These are phyloP conservation scores for Sympetrum striolatum DNA, from an alignment of 2,888 invertebrate species.

Conservation along the genomic window DNA sequence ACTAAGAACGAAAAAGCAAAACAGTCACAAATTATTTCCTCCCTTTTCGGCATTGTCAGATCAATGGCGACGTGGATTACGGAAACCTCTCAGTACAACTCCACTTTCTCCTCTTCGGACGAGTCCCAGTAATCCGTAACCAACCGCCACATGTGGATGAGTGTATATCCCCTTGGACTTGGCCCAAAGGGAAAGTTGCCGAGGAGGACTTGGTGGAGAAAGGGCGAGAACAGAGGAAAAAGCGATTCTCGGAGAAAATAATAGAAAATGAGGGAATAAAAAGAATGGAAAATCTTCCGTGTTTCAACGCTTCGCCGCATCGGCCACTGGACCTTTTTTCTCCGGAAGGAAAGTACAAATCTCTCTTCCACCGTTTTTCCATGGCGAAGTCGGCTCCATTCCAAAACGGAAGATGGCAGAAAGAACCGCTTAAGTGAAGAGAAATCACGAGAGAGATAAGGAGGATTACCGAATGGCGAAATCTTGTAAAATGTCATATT, in stretches of 20 bases:
- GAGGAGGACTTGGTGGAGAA: neutral
- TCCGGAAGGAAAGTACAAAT: constrained; percentile 7
- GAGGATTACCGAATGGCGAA: neutral
- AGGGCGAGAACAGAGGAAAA: neutral
- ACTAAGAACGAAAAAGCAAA: too few species aligned
- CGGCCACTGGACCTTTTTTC: neutral
- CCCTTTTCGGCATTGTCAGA: too few species aligned
- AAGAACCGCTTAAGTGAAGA: neutral
- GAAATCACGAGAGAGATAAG: neutral
- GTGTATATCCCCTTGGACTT: neutral
- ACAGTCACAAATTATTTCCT: too few species aligned
- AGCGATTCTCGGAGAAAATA: neutral
- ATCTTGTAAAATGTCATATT: neutral
- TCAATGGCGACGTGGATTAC: neutral
- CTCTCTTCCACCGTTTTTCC: constrained; percentile 24
- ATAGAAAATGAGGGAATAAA: neutral
- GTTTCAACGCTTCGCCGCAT: neutral
- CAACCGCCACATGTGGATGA: neutral
- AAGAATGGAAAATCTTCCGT: neutral
- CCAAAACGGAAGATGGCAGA: constrained; percentile 26
- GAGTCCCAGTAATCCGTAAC: neutral
- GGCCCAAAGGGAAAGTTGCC: neutral
- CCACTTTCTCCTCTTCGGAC: neutral
- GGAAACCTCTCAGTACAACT: neutral
- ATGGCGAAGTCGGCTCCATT: neutral